phyloP scores from a whole-genome alignment of 2,113 vertebrate genomes.

The Urocolius indicus region DNA sequence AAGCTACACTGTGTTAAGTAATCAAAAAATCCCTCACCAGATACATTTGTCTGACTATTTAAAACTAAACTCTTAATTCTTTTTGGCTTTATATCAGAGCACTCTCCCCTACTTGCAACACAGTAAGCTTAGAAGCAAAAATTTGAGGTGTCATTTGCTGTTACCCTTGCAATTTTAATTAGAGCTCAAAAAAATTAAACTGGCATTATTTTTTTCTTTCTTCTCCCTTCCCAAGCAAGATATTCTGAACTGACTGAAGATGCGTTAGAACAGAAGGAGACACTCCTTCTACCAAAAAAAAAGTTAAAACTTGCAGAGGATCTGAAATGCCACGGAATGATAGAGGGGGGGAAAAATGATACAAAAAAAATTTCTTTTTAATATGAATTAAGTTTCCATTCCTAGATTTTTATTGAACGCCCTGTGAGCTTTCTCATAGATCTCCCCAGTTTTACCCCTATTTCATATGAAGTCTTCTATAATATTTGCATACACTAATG shows the following conservation, averaged over 20 bases:
- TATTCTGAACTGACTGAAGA: neutral
- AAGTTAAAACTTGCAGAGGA: neutral
- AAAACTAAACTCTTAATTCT: neutral
- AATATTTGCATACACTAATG: neutral
- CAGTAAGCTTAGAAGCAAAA: neutral
- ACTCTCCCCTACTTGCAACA: neutral
- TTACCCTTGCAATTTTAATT: neutral
- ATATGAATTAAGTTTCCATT: neutral
- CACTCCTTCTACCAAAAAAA: neutral
- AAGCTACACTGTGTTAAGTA: neutral
- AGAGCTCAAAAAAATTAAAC: neutral
- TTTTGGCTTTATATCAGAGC: neutral
- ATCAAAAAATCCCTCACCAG: neutral
- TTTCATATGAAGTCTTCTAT: neutral
- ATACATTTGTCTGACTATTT: neutral
- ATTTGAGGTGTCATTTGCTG: neutral
- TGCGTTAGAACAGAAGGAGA: neutral
- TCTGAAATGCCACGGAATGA: neutral
- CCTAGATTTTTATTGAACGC: neutral
- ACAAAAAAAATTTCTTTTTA: neutral
- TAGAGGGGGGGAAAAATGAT: neutral
- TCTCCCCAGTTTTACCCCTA: neutral
- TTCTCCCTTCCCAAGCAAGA: neutral
- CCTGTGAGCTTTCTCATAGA: neutral
- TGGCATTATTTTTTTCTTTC: neutral